Evolutionary conservation across 2,888 invertebrate species (phyloP).

Genomic region (Auanema freiburgensis): DNA sequence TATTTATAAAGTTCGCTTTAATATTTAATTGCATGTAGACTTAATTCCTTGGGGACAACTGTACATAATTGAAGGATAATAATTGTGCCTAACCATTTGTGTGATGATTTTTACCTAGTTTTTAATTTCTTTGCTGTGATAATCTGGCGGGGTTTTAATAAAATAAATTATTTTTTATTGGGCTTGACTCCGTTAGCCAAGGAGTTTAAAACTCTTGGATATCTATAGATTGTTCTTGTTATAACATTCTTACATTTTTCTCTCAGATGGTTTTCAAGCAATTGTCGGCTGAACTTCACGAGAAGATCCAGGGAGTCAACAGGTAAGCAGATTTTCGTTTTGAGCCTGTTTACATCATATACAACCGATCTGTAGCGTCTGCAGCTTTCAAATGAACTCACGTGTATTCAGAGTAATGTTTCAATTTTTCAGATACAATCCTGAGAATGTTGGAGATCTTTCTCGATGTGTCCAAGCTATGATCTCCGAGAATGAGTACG

Average conservation of each 20-base stretch:
- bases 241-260: background rate
- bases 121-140: background rate
- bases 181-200: background rate
- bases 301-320: slow-evolving; percentile 60
- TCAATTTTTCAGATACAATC: slow-evolving; percentile 81
- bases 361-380: background rate
- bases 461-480: slow-evolving; percentile 92
- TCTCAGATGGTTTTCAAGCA: slow-evolving; percentile 46
- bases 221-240: background rate
- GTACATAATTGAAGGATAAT: background rate
- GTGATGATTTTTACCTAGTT: background rate
- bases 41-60: slow-evolving; percentile 1
- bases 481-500: slow-evolving; percentile 82
- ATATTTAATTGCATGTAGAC: background rate
- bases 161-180: slow-evolving; percentile 4
- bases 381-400: background rate
- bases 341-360: background rate
- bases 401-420: background rate
- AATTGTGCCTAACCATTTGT: background rate
- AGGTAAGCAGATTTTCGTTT: slow-evolving; percentile 22
- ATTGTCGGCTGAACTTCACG: slow-evolving; percentile 47
- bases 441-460: slow-evolving; percentile 85
- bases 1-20: slow-evolving; percentile 1
- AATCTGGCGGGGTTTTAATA: slow-evolving; percentile 2
- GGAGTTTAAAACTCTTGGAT: background rate